Evolutionary conservation across 2,113 vertebrate genomes (phyloP).

Genomic region (Sula dactylatra): DNA sequence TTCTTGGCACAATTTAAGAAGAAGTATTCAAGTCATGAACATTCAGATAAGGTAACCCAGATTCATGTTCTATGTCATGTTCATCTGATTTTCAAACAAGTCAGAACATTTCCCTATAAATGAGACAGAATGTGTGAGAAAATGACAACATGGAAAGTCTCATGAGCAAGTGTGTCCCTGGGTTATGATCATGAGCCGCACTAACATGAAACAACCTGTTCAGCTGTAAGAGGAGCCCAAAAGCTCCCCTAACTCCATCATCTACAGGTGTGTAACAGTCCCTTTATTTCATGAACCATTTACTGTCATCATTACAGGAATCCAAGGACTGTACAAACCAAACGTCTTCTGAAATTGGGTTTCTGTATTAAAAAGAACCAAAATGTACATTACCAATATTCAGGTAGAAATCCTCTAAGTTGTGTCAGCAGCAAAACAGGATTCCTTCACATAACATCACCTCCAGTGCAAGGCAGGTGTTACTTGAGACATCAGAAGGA

Average conservation of each 20-base stretch:
- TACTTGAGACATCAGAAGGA: not conserved
- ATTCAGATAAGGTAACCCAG: not conserved
- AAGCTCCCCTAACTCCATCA: not conserved
- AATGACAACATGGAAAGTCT: not conserved
- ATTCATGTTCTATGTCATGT: not conserved
- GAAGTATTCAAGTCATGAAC: not conserved
- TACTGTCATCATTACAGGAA: not conserved
- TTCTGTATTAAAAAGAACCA: not conserved
- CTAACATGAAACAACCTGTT: not conserved
- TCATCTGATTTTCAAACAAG: constrained; percentile 1
- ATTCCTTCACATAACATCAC: not conserved
- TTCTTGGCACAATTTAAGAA: not conserved
- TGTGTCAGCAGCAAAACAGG: not conserved
- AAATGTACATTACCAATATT: not conserved
- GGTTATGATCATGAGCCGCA: not conserved
- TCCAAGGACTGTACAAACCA: not conserved
- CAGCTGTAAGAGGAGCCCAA: not conserved
- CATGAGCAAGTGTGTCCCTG: not conserved
- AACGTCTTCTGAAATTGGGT: not conserved
- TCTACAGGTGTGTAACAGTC: not conserved
- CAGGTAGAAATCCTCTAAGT: not conserved
- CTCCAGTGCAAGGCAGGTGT: not conserved
- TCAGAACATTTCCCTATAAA: not conserved
- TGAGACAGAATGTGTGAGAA: not conserved
- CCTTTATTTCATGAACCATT: not conserved